Evolutionary conservation across 2,113 vertebrate species (phyloP).

Genomic region (Oxyruncus cristatus): DNA sequence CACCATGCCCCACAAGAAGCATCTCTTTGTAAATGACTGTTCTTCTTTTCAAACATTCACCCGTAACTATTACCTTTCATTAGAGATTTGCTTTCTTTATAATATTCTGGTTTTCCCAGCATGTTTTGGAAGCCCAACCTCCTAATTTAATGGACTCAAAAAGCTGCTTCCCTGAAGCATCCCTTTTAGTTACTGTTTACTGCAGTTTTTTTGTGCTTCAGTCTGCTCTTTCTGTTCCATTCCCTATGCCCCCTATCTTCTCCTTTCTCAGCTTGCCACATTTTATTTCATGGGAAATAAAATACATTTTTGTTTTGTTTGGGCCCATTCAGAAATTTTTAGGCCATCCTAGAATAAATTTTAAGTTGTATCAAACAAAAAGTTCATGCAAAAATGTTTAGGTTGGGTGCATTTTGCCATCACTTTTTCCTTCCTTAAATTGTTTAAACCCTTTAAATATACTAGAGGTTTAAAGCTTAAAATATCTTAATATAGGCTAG

Average conservation of each 20-base stretch:
- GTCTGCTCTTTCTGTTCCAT: background rate
- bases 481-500: constrained; percentile 36
- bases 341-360: background rate
- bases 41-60: background rate
- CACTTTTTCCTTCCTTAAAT: background rate
- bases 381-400: background rate
- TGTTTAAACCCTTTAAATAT: constrained; percentile 40
- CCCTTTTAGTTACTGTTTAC: background rate
- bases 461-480: constrained; percentile 36
- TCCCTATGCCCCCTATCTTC: background rate
- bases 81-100: background rate
- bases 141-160: background rate
- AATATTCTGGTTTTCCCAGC: accelerated
- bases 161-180: background rate
- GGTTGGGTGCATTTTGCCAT: background rate
- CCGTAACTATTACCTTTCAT: background rate
- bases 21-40: background rate
- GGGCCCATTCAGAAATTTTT: background rate
- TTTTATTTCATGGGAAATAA: background rate
- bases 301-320: background rate
- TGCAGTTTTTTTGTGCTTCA: background rate
- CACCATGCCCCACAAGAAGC: background rate
- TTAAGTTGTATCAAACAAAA: background rate
- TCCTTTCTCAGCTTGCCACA: background rate
- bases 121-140: background rate